These are phyloP conservation scores for Platycheirus albimanus DNA, from an alignment of 2,888 invertebrate genomes.

Conservation along the genomic window DNA sequence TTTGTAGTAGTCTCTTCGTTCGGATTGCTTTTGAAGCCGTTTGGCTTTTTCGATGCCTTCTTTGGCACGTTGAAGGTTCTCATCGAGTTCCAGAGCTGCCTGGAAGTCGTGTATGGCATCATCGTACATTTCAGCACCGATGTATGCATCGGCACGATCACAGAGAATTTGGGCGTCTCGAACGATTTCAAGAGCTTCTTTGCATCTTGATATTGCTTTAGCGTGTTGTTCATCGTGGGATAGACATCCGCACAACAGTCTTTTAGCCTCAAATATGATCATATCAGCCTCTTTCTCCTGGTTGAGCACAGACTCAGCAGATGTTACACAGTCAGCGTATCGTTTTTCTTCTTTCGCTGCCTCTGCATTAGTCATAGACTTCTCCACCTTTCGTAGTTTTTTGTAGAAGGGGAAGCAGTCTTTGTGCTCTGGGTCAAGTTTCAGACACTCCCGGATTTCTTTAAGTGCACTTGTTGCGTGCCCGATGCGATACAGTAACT, in stretches of 20 bases:
- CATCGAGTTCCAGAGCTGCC: conserved; percentile 92
- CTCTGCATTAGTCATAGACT: conserved; percentile 88
- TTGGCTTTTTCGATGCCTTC: conserved; percentile 95
- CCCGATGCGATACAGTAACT: conserved; percentile 94
- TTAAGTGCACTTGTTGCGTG: conserved; percentile 95
- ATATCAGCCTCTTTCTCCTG: conserved; percentile 88
- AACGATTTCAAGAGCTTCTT: conserved; percentile 89
- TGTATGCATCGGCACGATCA: conserved; percentile 95
- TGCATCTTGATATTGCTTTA: conserved; percentile 90
- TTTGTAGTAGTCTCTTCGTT: conserved; percentile 98
- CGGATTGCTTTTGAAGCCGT: conserved; percentile 95
- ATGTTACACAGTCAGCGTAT: conserved; percentile 87
- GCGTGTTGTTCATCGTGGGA: conserved; percentile 87
- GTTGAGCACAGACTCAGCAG: conserved; percentile 87
- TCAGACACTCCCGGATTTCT: conserved; percentile 98
- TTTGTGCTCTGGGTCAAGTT: conserved; percentile 98
- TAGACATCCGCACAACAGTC: conserved; percentile 92
- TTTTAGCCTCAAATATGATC: conserved; percentile 89
- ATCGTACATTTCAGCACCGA: conserved; percentile 94
- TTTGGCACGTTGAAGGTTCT: conserved; percentile 90
- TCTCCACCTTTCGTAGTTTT: conserved; percentile 96
- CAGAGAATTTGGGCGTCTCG: conserved; percentile 91
- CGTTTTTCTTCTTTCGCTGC: conserved; percentile 85
- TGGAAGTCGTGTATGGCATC: conserved; percentile 95
- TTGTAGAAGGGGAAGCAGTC: conserved; percentile 98